Base-by-base conservation (phyloP, 1,140 invertebrate genomes). In the Macrosteles quadrilineatus region DNA sequence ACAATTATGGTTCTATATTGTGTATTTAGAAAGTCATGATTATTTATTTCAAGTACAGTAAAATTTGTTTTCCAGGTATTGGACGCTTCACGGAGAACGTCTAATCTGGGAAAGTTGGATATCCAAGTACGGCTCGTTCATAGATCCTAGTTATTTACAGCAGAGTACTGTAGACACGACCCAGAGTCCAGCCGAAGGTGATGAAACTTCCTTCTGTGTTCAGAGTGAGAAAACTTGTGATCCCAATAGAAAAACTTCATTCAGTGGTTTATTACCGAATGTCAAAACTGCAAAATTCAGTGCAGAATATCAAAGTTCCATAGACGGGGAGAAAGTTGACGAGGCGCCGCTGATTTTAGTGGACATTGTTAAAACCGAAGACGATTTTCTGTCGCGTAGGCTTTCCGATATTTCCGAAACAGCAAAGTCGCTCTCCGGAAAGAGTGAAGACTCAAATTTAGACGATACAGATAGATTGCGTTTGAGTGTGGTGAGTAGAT, bases 101-200 rank as follows among this genome's bases (percentile, higher is more conserved):
- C 77, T 95, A 29, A 90, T 95, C 17, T 92, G 90, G 88, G 83
- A 89, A 43, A 91, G 88, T 29, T 96, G 93, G 93, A 88, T 94
- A 43, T 85, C 86, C 47, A 92, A 91, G 75, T 94, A 94, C 76
- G 91, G 90, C 70, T 88, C 91, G 74, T 91, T 89, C 74, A 89
- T 94, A n/a, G 90, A 93, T 78, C 90, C 88, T 43, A 83, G 84
- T 72, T 91, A 87, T 75, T 74, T 85, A 9, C 21, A 30, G 12
- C 14, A 40, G 3, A 72, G 66, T 62, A 29, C 3, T 14, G n/a
- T 31, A 0, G 19, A 69, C 12, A 50, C 63, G 2, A 50, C 2
- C 21, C 55, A 71, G 25, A 53, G 31, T 14, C 62, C 65, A 6
- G 40, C 2, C 17, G 45, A 71, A 25, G 67, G 53, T 9, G 70